Conservation (phyloP, 2,888 invertebrate species). For the Catonia carolina region DNA sequence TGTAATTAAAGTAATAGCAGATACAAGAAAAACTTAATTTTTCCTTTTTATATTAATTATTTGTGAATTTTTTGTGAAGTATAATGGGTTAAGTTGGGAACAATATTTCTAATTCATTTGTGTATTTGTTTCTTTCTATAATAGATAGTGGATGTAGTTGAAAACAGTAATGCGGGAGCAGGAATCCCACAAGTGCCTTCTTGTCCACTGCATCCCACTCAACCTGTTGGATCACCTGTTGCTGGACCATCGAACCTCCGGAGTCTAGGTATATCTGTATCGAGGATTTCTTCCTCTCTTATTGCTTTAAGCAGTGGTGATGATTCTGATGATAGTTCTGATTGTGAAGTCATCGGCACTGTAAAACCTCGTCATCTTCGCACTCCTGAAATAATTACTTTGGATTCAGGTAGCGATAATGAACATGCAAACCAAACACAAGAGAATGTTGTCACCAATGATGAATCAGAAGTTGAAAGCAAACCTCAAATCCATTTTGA, state of each 20-base stretch:
- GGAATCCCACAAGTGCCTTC: not conserved
- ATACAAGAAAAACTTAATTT: too few species aligned
- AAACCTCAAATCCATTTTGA: too few species aligned
- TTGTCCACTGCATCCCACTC: not conserved
- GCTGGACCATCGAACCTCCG: slow-evolving; percentile 28
- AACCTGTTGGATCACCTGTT: slow-evolving; percentile 6
- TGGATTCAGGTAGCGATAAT: slow-evolving; percentile 52
- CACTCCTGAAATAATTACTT: slow-evolving; percentile 58
- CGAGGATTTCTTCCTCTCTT: too few species aligned
- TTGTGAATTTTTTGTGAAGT: too few species aligned
- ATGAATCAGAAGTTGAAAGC: not conserved
- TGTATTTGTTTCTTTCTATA: slow-evolving; percentile 3
- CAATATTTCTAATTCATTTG: too few species aligned
- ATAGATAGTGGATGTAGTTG: slow-evolving; percentile 11
- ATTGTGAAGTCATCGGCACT: slow-evolving; percentile 56
- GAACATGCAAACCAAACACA: too few species aligned
- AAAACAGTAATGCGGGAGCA: too few species aligned
- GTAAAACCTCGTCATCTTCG: slow-evolving; percentile 60
- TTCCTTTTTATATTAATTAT: too few species aligned
- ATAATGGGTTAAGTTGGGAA: too few species aligned
- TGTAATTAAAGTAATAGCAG: too few species aligned
- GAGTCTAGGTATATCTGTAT: too few species aligned
- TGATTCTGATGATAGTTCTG: slow-evolving; percentile 41
- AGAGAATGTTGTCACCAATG: not conserved
- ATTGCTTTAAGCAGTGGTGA: not conserved